These are phyloP conservation scores for Diaperis boleti DNA, from an alignment of 2,888 invertebrate genomes.

Conservation along the genomic window DNA sequence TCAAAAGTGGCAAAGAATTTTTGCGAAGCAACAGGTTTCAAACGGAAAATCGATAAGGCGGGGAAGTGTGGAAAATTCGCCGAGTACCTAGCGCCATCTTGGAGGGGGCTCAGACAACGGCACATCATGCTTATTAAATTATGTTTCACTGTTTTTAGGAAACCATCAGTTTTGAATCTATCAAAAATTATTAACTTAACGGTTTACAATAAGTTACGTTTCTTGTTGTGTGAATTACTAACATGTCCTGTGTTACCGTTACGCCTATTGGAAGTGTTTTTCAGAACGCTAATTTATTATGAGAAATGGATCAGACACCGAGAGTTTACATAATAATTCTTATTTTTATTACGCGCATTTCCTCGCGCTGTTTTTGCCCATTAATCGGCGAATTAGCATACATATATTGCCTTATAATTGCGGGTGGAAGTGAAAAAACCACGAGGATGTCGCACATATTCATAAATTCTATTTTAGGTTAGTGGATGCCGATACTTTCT, in stretches of 20 bases:
- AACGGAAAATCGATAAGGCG: conserved; percentile 31
- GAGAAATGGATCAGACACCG: conserved; percentile 28
- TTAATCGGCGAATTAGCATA: not conserved
- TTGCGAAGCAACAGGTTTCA: conserved; percentile 34
- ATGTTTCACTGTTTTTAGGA: not conserved
- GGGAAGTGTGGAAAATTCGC: conserved; percentile 25
- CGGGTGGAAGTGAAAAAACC: too few relatives aligned
- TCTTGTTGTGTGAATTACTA: not conserved
- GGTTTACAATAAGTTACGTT: conserved; percentile 12
- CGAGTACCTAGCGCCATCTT: conserved; percentile 24
- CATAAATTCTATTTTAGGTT: too few relatives aligned
- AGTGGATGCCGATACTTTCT: too few relatives aligned
- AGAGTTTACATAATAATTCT: conserved; percentile 10
- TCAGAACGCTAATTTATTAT: conserved; percentile 22
- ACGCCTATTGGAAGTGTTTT: conserved; percentile 13
- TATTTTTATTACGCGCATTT: conserved; percentile 6
- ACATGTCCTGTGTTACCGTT: conserved; percentile 21
- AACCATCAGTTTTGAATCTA: conserved; percentile 11
- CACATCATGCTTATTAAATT: not conserved
- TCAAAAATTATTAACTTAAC: conserved; percentile 31
- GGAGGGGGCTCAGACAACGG: conserved; percentile 1
- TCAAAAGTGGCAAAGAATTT: conserved; percentile 5
- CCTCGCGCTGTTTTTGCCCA: not conserved
- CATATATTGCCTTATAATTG: not conserved
- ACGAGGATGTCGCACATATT: too few relatives aligned